These are phyloP conservation scores for Halichondria panicea DNA, from an alignment of 37 sponge, comb jelly and placozoan genomes.

Conservation along the genomic window DNA sequence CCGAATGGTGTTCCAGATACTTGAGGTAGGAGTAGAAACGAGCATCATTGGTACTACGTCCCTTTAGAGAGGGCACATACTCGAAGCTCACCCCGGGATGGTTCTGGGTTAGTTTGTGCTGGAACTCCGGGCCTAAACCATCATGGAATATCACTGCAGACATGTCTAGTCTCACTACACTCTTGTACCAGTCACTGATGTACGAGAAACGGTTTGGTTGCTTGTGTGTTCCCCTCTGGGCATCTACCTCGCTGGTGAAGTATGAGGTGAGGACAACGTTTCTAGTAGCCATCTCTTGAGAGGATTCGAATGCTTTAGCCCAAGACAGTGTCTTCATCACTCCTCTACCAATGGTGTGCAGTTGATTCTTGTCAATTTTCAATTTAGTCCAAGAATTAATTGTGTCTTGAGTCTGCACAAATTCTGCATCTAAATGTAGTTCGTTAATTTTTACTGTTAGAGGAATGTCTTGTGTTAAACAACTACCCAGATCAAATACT, in stretches of 20 bases:
- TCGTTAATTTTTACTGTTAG: too few species aligned
- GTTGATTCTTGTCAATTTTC: too few species aligned
- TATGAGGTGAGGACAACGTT: constrained; percentile 64
- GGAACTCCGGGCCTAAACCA: constrained; percentile 41
- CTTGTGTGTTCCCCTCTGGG: constrained; percentile 26
- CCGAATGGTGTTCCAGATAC: constrained; percentile 45
- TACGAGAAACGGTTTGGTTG: constrained; percentile 37
- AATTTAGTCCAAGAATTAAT: too few species aligned
- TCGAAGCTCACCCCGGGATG: constrained; percentile 27
- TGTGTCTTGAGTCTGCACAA: too few species aligned
- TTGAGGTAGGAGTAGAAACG: constrained; percentile 55
- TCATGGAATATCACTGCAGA: constrained; percentile 72
- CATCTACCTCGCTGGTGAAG: constrained; percentile 51
- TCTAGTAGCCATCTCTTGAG: background rate
- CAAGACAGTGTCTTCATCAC: constrained; percentile 19
- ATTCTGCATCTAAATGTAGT: too few species aligned
- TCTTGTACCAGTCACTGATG: constrained; percentile 42
- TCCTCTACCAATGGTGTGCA: too few species aligned
- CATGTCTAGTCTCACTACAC: constrained; percentile 24
- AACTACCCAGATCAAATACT: too few species aligned
- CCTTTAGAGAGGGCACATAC: constrained; percentile 29
- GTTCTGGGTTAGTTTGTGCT: constrained; percentile 14
- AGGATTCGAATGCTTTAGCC: constrained; percentile 7
- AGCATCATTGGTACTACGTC: constrained; percentile 75
- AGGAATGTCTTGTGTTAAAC: too few species aligned